Conservation (phyloP, 2,888 invertebrate genomes). For the Megastigmus dorsalis region DNA sequence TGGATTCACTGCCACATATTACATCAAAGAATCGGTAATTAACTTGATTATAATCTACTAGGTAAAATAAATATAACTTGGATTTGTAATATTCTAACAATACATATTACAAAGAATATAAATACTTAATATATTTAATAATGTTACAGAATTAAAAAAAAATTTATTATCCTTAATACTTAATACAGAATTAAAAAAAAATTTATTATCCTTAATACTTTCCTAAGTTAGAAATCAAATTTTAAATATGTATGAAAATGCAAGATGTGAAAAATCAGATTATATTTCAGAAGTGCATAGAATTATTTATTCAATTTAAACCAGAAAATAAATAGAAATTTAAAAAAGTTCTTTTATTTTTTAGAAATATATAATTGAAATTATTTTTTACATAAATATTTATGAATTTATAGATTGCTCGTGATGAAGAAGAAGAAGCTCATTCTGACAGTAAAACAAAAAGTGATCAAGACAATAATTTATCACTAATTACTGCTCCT, state of each 20-base stretch:
- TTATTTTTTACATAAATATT: not conserved
- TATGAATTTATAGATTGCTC: constrained; percentile 61
- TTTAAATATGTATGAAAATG: too few relatives aligned
- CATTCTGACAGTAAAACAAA: constrained; percentile 40
- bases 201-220: constrained; percentile 1
- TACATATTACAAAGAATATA: too few relatives aligned
- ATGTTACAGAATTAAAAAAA: not conserved
- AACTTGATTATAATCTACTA: not conserved
- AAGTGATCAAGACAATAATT: constrained; percentile 47
- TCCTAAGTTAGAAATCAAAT: too few relatives aligned
- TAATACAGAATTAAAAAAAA: not conserved
- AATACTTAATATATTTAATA: not conserved
- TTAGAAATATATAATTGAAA: constrained; percentile 1
- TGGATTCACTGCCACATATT: constrained; percentile 82
- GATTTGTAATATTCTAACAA: not conserved
- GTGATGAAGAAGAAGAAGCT: constrained; percentile 60
- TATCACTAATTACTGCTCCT: constrained; percentile 55
- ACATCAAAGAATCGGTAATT: constrained; percentile 79
- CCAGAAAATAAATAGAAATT: too few relatives aligned
- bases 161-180: not conserved
- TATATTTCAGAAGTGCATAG: too few relatives aligned
- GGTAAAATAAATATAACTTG: constrained; percentile 8
- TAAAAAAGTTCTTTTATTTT: not conserved
- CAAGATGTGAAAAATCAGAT: too few relatives aligned
- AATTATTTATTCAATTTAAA: too few relatives aligned